phyloP scores from a whole-genome alignment of 2,797 vertebrate species.

The Malacoraja senta region DNA sequence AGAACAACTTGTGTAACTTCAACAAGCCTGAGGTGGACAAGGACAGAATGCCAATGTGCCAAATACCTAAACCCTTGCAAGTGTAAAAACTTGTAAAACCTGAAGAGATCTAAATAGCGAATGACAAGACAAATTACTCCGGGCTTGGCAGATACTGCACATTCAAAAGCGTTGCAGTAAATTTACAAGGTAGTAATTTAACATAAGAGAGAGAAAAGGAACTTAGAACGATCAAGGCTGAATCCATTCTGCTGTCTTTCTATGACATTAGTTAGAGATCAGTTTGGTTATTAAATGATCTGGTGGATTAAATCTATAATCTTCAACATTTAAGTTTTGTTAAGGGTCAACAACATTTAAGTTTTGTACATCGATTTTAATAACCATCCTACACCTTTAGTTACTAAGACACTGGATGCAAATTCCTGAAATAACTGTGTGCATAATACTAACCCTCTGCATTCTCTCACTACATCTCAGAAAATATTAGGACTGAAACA shows the following conservation, averaged over 20 bases:
- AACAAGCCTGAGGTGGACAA: no score
- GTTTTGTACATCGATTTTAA: neutral
- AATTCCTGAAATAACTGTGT: neutral
- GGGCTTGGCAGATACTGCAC: neutral
- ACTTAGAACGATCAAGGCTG: neutral
- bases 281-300: no score
- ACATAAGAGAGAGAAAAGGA: no score
- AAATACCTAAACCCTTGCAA: no score
- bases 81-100: neutral
- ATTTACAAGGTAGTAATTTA: neutral
- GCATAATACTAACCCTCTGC: neutral
- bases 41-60: no score
- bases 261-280: neutral
- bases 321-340: no score
- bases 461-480: neutral
- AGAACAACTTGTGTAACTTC: no score
- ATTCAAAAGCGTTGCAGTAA: neutral
- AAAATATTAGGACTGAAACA: neutral
- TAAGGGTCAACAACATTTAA: neutral
- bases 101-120: neutral
- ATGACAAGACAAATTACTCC: neutral
- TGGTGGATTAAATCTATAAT: no score
- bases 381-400: neutral
- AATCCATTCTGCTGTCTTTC: neutral
- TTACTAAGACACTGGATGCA: neutral